Percentiles rank a stretch among this genome's conserved stretches.
Conservation (phyloP, 2,797 vertebrate genomes). For the Diplodus puntazzo region DNA sequence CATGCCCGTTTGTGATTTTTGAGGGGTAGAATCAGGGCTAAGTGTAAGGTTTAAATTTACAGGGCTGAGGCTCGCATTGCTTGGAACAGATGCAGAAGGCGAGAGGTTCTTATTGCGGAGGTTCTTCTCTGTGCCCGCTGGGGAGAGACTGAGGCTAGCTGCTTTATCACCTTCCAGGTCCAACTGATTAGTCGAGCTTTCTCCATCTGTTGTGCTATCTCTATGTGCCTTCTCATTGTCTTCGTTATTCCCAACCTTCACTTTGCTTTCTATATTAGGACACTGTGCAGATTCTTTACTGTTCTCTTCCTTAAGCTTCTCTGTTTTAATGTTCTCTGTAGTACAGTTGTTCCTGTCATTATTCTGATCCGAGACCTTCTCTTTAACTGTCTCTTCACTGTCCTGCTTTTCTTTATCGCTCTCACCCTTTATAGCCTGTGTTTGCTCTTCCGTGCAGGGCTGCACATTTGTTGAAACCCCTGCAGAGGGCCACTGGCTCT, state of each 20-base stretch:
- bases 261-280: conserved; percentile 65
- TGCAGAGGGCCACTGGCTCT: conserved; percentile 84
- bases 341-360: conserved; percentile 46
- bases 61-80: conserved; percentile 79
- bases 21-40: conserved; percentile 81
- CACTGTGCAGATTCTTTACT: conserved; percentile 56
- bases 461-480: conserved; percentile 69
- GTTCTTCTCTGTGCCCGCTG: conserved; percentile 67
- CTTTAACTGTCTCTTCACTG: conserved; percentile 26
- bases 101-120: conserved; percentile 77
- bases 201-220: conserved; percentile 74
- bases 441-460: conserved; percentile 71
- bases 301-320: conserved; percentile 52
- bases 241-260: conserved; percentile 60
- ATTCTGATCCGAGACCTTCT: conserved; percentile 49
- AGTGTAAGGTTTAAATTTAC: conserved; percentile 79
- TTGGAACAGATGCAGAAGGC: conserved; percentile 79
- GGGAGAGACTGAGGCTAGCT: conserved; percentile 74
- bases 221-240: conserved; percentile 62
- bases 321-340: conserved; percentile 45
- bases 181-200: conserved; percentile 62
- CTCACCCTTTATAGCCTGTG: conserved; percentile 54
- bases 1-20: conserved; percentile 76
- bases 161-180: conserved; percentile 76
- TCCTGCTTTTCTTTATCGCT: conserved; percentile 59